These are phyloP conservation scores for Andrena hattorfiana DNA, from an alignment of 2,888 invertebrate genomes.

Conservation along the genomic window DNA sequence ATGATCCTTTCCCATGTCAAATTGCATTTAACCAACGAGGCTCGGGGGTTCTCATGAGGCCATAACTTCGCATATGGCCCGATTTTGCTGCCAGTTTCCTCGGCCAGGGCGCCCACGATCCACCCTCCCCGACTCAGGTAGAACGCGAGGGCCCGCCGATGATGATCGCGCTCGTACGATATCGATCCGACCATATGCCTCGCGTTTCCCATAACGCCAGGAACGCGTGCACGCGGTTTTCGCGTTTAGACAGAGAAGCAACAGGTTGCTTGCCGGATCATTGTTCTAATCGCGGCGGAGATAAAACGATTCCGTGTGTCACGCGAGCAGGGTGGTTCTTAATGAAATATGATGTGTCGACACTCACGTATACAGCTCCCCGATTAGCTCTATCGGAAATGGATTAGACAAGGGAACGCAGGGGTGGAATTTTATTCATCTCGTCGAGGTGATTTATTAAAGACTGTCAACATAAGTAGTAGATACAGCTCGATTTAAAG, in stretches of 20 bases:
- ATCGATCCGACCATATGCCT: constrained; percentile 78
- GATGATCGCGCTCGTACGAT: constrained; percentile 70
- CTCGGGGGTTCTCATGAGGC: constrained; percentile 79
- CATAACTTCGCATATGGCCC: constrained; percentile 66
- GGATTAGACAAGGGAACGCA: neutral
- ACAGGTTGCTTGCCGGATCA: constrained; percentile 71
- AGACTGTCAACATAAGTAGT: neutral
- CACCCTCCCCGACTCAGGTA: constrained; percentile 68
- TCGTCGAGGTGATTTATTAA: neutral
- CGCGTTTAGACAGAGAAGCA: constrained; percentile 59
- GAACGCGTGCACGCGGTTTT: constrained; percentile 7
- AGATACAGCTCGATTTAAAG: neutral
- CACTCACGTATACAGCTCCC: neutral
- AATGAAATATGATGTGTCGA: constrained; percentile 28
- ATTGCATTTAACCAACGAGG: constrained; percentile 73
- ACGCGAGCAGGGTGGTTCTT: constrained; percentile 42
- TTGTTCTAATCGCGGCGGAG: constrained; percentile 59
- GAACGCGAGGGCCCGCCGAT: constrained; percentile 50
- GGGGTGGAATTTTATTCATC: neutral
- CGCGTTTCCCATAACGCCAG: constrained; percentile 76
- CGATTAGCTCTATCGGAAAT: neutral
- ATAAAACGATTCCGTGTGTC: constrained; percentile 53
- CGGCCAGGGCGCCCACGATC: constrained; percentile 53
- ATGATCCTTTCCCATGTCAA: constrained; percentile 81
- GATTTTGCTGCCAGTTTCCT: constrained; percentile 63